phyloP scores from a whole-genome alignment of 2,888 invertebrate genomes.

The Oscheius sp. region DNA sequence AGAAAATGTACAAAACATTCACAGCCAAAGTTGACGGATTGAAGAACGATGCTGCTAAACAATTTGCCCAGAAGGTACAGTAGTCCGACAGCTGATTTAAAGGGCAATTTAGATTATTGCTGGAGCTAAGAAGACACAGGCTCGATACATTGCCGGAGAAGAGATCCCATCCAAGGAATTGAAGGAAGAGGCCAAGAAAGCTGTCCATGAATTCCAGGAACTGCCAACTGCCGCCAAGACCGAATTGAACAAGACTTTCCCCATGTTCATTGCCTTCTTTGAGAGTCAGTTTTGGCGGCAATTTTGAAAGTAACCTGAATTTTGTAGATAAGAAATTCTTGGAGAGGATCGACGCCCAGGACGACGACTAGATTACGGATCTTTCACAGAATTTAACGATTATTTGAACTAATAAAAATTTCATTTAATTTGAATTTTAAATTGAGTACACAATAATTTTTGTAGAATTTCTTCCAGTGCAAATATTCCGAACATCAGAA shows the following conservation, averaged over 20 bases:
- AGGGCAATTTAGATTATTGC: not conserved
- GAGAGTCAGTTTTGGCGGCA: constrained; percentile 23
- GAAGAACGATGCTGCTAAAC: constrained; percentile 39
- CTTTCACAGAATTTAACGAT: too few species aligned
- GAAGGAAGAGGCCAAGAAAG: not conserved
- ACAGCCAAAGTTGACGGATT: constrained; percentile 40
- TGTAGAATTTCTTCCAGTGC: too few species aligned
- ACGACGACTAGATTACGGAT: too few species aligned
- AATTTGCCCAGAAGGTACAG: constrained; percentile 36
- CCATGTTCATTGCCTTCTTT: constrained; percentile 40
- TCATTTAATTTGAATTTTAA: too few species aligned
- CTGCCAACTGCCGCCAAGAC: constrained; percentile 36
- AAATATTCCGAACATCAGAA: too few species aligned
- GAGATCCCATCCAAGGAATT: not conserved
- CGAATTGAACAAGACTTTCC: constrained; percentile 40
- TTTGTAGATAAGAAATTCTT: too few species aligned
- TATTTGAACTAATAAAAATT: too few species aligned
- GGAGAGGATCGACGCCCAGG: too few species aligned
- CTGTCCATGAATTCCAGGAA: not conserved
- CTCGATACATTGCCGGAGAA: not conserved
- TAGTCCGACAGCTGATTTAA: not conserved
- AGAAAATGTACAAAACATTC: constrained; percentile 40
- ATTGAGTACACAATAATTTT: too few species aligned
- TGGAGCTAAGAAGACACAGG: not conserved
- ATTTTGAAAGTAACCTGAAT: too few species aligned